These are phyloP conservation scores for Raja brachyura DNA, from an alignment of 2,113 vertebrate genomes.

Conservation along the genomic window DNA sequence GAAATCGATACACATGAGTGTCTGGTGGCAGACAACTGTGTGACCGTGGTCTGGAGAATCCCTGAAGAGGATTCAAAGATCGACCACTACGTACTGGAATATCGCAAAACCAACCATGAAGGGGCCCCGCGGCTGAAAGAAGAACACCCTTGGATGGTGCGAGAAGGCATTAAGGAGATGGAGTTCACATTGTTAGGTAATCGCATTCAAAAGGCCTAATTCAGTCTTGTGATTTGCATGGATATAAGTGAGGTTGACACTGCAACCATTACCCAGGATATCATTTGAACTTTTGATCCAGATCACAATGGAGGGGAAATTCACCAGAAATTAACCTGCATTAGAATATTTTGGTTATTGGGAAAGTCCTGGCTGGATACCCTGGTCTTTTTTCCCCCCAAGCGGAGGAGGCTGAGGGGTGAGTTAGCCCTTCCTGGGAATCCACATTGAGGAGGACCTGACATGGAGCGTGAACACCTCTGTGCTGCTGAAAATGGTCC, in stretches of 20 bases:
- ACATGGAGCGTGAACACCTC: too few relatives aligned
- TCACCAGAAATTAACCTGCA: too few relatives aligned
- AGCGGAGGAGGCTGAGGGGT: too few relatives aligned
- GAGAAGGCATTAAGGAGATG: conserved; percentile 75
- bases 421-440: too few relatives aligned
- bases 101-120: conserved; percentile 82
- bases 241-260: too few relatives aligned
- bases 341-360: too few relatives aligned
- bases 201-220: neutral
- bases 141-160: conserved; percentile 93
- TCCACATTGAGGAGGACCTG: too few relatives aligned
- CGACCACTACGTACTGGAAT: conserved; percentile 84
- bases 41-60: conserved; percentile 73
- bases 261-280: neutral
- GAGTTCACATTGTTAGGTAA: conserved; percentile 76
- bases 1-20: conserved; percentile 77
- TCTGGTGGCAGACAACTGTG: conserved; percentile 84
- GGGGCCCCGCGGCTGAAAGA: conserved; percentile 79
- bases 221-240: too few relatives aligned
- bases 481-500: too few relatives aligned
- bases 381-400: too few relatives aligned
- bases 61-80: conserved; percentile 79
- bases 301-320: neutral
- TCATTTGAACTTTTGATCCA: neutral
- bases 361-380: too few relatives aligned